Percentiles rank a stretch among this genome's conserved stretches.
phyloP scores from a whole-genome alignment of 2,888 invertebrate species.

The Megamerina dolium region DNA sequence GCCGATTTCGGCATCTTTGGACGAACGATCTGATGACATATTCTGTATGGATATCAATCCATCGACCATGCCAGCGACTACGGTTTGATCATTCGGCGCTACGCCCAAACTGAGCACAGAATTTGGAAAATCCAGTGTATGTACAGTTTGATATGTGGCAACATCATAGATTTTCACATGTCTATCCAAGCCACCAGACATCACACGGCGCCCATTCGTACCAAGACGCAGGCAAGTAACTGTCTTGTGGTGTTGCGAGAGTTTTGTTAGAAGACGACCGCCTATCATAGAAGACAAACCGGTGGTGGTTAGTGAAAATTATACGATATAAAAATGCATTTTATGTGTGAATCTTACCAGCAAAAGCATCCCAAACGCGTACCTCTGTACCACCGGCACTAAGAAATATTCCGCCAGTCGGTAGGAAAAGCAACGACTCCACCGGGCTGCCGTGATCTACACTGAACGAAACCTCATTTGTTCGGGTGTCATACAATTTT shows the following conservation, averaged over 20 bases:
- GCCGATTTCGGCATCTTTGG: constrained; percentile 37
- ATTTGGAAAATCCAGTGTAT: constrained; percentile 85
- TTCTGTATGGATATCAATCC: constrained; percentile 83
- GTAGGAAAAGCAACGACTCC: constrained; percentile 80
- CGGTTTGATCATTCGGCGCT: constrained; percentile 68
- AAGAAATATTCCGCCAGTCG: constrained; percentile 82
- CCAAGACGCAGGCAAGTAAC: constrained; percentile 81
- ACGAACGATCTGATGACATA: constrained; percentile 56
- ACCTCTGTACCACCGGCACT: constrained; percentile 89
- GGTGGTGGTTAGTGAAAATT: too few relatives aligned
- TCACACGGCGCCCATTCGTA: constrained; percentile 71
- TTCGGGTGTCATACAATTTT: constrained; percentile 80
- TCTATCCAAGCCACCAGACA: constrained; percentile 88
- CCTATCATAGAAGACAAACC: too few relatives aligned
- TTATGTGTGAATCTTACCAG: constrained; percentile 52
- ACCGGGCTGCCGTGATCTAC: constrained; percentile 87
- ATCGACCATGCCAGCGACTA: constrained; percentile 89
- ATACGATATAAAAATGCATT: not conserved
- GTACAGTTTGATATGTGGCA: constrained; percentile 76
- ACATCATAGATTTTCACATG: constrained; percentile 91
- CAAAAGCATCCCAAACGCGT: constrained; percentile 87
- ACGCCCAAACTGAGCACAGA: constrained; percentile 81
- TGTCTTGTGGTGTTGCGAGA: constrained; percentile 93
- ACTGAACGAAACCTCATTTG: constrained; percentile 60
- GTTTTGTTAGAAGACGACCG: constrained; percentile 73